phyloP scores from a whole-genome alignment of 2,797 vertebrate species.

The Coregonus suidteri region DNA sequence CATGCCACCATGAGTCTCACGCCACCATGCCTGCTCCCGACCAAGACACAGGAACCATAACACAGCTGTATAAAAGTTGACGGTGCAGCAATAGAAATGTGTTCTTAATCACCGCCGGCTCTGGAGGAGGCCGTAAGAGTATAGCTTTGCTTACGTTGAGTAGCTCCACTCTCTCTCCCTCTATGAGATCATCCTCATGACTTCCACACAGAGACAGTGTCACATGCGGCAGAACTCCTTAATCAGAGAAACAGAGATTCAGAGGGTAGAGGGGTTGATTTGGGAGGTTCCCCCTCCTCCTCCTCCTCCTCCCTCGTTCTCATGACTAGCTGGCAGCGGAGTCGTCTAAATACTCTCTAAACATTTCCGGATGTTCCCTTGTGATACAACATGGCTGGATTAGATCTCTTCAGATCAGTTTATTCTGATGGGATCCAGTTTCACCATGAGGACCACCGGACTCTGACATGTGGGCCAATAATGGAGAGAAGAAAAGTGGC shows the following conservation, averaged over 20 bases:
- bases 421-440: constrained; percentile 62
- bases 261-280: constrained; percentile 9
- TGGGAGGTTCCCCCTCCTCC: neutral
- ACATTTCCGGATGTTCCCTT: constrained; percentile 63
- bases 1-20: neutral
- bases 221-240: constrained; percentile 45
- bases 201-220: neutral
- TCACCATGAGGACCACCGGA: constrained; percentile 60
- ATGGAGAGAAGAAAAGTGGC: neutral
- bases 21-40: neutral
- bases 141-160: constrained; percentile 19
- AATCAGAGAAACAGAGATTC: constrained; percentile 55
- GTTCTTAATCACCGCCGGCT: constrained; percentile 23
- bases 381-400: constrained; percentile 55
- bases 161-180: constrained; percentile 4
- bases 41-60: neutral
- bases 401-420: constrained; percentile 43
- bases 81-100: constrained; percentile 20
- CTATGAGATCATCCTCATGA: neutral
- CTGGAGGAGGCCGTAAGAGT: constrained; percentile 4
- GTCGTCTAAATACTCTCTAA: constrained; percentile 54
- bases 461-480: constrained; percentile 46
- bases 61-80: constrained; percentile 18
- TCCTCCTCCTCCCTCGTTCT: neutral
- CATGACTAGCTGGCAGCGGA: constrained; percentile 46